phyloP scores from a whole-genome alignment of 1,140 invertebrate genomes.

The Lucilia cuprina region DNA sequence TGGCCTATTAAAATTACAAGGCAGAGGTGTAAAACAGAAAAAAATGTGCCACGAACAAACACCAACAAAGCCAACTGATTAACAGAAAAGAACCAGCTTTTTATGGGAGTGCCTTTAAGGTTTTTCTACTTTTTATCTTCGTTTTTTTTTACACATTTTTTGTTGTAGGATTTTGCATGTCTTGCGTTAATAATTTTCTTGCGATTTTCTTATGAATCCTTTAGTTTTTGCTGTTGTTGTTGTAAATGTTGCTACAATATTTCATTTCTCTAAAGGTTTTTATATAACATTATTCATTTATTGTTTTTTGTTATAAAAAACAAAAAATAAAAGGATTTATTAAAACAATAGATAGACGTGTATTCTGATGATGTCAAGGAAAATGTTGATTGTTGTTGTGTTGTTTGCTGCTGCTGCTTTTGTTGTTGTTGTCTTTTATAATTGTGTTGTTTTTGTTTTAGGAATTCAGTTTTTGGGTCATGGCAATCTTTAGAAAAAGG shows the following conservation, averaged over 20 bases:
- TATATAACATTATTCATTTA: neutral
- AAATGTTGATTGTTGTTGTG: slow-evolving; percentile 28
- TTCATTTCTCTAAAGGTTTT: neutral
- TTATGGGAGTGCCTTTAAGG: neutral
- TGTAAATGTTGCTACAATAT: neutral
- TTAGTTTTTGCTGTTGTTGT: neutral
- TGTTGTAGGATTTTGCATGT: neutral
- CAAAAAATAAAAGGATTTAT: neutral
- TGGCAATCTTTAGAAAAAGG: neutral
- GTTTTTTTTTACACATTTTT: neutral
- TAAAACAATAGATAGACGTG: slow-evolving; percentile 1
- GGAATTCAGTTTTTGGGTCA: neutral
- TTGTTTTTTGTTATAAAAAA: neutral
- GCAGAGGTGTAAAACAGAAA: neutral
- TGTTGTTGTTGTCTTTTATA: neutral
- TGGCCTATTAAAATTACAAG: neutral
- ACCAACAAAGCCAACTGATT: neutral
- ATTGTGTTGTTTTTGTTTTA: neutral
- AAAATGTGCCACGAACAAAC: neutral
- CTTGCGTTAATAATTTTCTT: neutral
- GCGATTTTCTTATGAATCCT: neutral
- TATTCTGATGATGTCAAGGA: slow-evolving; percentile 25
- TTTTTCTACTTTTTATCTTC: neutral
- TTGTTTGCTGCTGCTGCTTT: slow-evolving; percentile 12
- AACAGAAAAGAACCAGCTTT: neutral